These are phyloP conservation scores for Ceratina japonica DNA, from an alignment of 1,140 invertebrate species.

Conservation along the genomic window DNA sequence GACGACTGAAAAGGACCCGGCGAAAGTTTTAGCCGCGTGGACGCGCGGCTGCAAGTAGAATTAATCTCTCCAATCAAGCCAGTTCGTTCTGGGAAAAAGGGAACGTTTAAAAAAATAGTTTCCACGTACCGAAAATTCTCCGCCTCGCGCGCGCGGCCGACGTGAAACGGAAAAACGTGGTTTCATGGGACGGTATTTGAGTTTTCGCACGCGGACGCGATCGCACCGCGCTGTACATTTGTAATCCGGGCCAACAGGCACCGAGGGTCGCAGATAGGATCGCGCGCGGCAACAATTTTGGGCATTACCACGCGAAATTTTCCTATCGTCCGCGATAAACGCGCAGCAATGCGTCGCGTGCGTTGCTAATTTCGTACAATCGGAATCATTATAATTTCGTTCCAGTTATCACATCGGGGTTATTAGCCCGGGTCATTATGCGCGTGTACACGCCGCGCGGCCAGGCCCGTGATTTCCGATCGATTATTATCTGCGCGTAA, in stretches of 20 bases:
- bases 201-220: neutral
- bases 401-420: constrained; percentile 9
- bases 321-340: constrained; percentile 34
- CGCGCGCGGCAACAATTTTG: constrained; percentile 17
- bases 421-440: constrained; percentile 23
- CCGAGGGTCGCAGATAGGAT: constrained; percentile 25
- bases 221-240: constrained; percentile 21
- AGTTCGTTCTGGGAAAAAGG: constrained; percentile 5
- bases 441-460: neutral
- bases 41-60: constrained; percentile 24
- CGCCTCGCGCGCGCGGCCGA: neutral
- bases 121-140: neutral
- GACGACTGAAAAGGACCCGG: neutral
- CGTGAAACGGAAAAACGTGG: neutral
- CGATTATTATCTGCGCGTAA: constrained; percentile 28
- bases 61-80: constrained; percentile 32
- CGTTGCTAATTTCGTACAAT: constrained; percentile 15
- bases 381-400: constrained; percentile 44
- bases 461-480: constrained; percentile 5
- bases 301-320: constrained; percentile 26
- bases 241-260: constrained; percentile 31
- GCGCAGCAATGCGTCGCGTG: neutral
- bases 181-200: neutral
- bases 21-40: constrained; percentile 6
- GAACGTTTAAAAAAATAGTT: constrained; percentile 19